Evolutionary conservation across 2,797 vertebrate species (phyloP).

Genomic region (Ceyx erithaca): DNA sequence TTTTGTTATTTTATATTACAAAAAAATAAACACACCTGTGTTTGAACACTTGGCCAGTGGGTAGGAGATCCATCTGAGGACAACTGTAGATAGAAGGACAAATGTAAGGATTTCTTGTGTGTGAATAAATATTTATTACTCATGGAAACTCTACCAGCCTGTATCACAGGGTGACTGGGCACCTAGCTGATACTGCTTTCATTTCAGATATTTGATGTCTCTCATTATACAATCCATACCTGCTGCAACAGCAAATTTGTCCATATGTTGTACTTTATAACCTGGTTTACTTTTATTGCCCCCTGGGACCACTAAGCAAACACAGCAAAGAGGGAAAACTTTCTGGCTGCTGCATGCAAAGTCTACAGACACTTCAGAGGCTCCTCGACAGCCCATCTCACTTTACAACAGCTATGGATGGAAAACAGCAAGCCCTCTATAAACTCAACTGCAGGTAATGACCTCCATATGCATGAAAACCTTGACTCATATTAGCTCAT

Average conservation of each 20-base stretch:
- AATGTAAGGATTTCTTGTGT: neutral
- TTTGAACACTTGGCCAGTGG: neutral
- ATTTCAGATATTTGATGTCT: neutral
- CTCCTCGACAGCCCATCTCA: conserved; percentile 22
- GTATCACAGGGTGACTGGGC: neutral
- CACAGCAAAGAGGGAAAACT: neutral
- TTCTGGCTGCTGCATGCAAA: neutral
- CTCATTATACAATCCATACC: neutral
- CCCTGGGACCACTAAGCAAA: conserved; percentile 24
- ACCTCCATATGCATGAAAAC: conserved; percentile 10
- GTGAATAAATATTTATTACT: neutral
- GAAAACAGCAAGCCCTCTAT: conserved; percentile 21
- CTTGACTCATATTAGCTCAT: conserved; percentile 8
- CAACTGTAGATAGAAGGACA: neutral
- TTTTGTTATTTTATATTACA: neutral
- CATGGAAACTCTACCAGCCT: neutral
- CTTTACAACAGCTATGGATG: conserved; percentile 28
- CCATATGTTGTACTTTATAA: conserved; percentile 21
- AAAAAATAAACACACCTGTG: neutral
- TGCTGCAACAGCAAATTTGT: neutral
- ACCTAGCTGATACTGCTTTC: neutral
- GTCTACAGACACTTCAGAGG: conserved; percentile 5
- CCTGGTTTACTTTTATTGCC: conserved; percentile 12
- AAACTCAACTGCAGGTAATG: conserved; percentile 14
- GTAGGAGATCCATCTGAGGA: neutral